These are phyloP conservation scores for Argya squamiceps DNA, from an alignment of 2,797 vertebrate genomes.

Conservation along the genomic window DNA sequence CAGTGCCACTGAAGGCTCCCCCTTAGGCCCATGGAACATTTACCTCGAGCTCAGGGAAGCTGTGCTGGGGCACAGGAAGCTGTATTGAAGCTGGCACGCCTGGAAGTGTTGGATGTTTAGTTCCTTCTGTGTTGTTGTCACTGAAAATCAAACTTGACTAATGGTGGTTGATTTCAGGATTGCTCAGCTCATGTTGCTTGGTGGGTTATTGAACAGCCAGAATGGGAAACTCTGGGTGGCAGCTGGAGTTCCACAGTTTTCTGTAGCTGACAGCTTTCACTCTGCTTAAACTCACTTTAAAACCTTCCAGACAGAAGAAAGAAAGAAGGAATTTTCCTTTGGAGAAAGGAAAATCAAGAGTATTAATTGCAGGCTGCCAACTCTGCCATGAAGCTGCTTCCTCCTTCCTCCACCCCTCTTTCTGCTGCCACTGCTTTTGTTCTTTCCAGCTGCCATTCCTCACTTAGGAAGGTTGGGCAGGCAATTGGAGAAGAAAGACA, in stretches of 20 bases:
- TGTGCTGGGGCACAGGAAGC: background rate
- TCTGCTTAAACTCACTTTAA: background rate
- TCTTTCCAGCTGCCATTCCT: background rate
- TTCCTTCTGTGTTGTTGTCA: background rate
- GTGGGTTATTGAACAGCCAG: background rate
- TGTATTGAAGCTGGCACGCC: background rate
- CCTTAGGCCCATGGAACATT: background rate
- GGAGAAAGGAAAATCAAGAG: background rate
- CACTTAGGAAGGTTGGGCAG: background rate
- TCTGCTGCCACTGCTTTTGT: background rate
- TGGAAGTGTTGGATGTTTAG: background rate
- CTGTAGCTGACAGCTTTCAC: background rate
- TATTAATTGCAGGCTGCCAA: background rate
- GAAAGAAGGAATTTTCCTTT: background rate
- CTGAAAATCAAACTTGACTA: background rate
- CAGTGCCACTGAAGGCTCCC: background rate
- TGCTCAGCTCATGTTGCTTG: background rate
- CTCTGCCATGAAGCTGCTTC: background rate
- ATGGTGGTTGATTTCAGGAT: background rate
- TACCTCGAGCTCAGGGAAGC: background rate
- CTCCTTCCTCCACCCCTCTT: background rate
- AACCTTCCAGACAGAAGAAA: background rate
- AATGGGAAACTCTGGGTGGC: background rate
- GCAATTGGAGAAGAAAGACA: background rate
- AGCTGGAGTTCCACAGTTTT: background rate